These are phyloP conservation scores for Rachycentron canadum DNA, from an alignment of 2,797 vertebrate genomes.

Conservation along the genomic window DNA sequence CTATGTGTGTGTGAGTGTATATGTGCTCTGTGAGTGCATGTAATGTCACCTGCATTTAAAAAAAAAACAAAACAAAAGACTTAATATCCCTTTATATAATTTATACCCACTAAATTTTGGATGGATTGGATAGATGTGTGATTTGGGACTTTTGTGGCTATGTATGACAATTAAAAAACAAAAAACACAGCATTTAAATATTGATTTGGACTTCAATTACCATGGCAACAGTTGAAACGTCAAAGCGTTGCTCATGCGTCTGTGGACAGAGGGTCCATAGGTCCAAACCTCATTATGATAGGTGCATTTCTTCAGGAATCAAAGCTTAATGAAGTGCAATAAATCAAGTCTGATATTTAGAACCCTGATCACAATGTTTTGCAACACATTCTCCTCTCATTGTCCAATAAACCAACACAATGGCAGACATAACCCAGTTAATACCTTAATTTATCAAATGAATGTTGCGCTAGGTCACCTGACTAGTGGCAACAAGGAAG, in stretches of 20 bases:
- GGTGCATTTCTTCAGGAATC: neutral
- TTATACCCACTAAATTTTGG: too few species aligned
- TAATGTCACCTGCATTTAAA: too few species aligned
- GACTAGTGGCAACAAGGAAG: slow-evolving; percentile 35
- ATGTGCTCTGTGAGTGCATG: too few species aligned
- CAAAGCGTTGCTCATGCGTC: neutral
- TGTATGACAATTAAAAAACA: too few species aligned
- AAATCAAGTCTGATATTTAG: neutral
- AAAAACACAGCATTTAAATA: neutral
- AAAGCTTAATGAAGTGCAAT: too few species aligned
- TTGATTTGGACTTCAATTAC: neutral
- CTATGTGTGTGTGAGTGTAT: too few species aligned
- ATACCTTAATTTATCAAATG: slow-evolving; percentile 30
- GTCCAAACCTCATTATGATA: neutral
- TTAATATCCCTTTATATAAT: too few species aligned
- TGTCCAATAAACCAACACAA: neutral
- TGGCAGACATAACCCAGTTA: neutral
- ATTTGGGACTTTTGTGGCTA: too few species aligned
- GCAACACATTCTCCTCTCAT: neutral
- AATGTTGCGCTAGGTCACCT: slow-evolving; percentile 25
- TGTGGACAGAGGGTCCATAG: neutral
- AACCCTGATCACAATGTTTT: slow-evolving; percentile 4
- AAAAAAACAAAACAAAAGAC: too few species aligned
- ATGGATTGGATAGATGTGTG: too few species aligned
- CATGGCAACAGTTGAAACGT: neutral